phyloP scores from a whole-genome alignment of 2,113 vertebrate species.

The Megaceryle maxima region DNA sequence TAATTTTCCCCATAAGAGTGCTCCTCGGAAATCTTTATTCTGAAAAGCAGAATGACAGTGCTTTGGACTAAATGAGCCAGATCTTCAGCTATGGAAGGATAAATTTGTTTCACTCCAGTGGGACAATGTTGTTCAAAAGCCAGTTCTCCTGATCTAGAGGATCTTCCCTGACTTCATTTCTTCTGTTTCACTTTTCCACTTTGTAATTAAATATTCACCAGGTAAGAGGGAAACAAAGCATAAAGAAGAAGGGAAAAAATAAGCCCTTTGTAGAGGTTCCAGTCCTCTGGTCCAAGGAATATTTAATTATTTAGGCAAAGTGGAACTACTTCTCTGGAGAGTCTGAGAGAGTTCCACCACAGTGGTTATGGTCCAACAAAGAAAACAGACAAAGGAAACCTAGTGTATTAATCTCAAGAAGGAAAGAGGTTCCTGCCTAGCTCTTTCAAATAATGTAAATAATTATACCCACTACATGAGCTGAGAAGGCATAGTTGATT shows the following conservation, averaged over 20 bases:
- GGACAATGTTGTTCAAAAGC: neutral
- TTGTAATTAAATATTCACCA: neutral
- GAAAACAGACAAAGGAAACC: neutral
- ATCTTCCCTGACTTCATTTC: slow-evolving; percentile 56
- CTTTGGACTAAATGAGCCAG: neutral
- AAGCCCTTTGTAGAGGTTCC: slow-evolving; percentile 35
- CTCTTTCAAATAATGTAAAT: neutral
- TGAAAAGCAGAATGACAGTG: neutral
- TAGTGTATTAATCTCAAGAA: neutral
- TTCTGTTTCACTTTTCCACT: slow-evolving; percentile 29
- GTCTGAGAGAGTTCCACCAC: neutral
- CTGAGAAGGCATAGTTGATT: neutral
- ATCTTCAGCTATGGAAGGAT: slow-evolving; percentile 9
- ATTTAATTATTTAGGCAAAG: slow-evolving; percentile 37
- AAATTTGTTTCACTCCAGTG: slow-evolving; percentile 7
- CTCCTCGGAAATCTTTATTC: neutral
- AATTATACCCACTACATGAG: neutral
- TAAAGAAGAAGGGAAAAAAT: slow-evolving; percentile 22
- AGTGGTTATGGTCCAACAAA: neutral
- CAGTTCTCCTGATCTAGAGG: slow-evolving; percentile 12
- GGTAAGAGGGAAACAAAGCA: slow-evolving; percentile 28
- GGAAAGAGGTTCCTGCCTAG: neutral
- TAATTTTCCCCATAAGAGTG: neutral
- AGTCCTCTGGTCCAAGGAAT: slow-evolving; percentile 31
- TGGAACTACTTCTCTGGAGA: slow-evolving; percentile 27